These are phyloP conservation scores for Alcedo atthis DNA, from an alignment of 2,797 vertebrate genomes.

Conservation along the genomic window DNA sequence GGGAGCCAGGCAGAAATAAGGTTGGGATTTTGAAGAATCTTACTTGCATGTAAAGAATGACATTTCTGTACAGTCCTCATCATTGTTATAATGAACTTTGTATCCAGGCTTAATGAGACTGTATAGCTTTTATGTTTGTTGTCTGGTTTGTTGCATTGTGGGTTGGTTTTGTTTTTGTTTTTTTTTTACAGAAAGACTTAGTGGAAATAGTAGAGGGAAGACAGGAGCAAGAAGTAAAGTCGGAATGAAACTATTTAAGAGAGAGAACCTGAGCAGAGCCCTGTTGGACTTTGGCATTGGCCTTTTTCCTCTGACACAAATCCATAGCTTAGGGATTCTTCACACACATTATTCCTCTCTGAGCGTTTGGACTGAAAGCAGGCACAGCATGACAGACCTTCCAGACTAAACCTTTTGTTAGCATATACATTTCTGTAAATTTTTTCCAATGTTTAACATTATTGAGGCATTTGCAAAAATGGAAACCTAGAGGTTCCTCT, in stretches of 20 bases:
- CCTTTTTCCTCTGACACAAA: neutral
- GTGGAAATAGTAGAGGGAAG: neutral
- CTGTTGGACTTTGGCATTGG: neutral
- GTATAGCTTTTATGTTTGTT: neutral
- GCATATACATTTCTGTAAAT: neutral
- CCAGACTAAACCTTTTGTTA: neutral
- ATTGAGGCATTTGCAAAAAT: neutral
- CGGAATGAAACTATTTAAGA: neutral
- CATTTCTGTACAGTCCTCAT: conserved; percentile 5
- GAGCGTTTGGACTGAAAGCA: neutral
- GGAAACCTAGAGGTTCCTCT: neutral
- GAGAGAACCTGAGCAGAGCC: neutral
- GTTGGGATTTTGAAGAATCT: neutral
- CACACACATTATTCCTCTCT: neutral
- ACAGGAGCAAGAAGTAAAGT: neutral
- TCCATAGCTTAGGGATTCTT: neutral
- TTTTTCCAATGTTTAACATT: neutral
- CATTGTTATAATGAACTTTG: neutral
- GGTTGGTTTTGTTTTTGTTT: neutral
- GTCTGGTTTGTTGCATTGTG: neutral
- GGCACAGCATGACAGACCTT: neutral
- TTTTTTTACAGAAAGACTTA: neutral
- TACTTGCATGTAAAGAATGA: neutral
- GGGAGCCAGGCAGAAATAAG: neutral
- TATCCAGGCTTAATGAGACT: conserved; percentile 1